Evolutionary conservation across 2,797 vertebrate species (phyloP).

Genomic region (Neostethus bicornis): DNA sequence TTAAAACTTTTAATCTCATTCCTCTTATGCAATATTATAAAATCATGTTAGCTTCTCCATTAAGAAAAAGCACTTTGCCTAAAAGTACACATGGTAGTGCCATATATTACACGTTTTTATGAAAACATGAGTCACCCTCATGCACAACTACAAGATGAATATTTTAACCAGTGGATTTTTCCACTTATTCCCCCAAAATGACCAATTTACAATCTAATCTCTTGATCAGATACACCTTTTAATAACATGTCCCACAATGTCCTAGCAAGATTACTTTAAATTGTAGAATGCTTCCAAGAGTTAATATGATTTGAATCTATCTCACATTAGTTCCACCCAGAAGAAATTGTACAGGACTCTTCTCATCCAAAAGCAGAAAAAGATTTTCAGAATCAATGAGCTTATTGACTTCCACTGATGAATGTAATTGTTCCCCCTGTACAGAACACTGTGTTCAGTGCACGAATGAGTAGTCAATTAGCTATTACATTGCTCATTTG

Average conservation of each 20-base stretch:
- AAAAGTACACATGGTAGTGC: conserved; percentile 32
- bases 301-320: conserved; percentile 43
- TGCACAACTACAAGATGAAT: conserved; percentile 27
- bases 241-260: conserved; percentile 44
- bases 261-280: conserved; percentile 61
- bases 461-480: conserved; percentile 68
- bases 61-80: conserved; percentile 27
- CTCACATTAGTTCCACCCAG: conserved; percentile 52
- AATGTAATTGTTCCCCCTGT: conserved; percentile 44
- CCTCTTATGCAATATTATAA: conserved; percentile 15
- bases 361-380: conserved; percentile 38
- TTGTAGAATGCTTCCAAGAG: conserved; percentile 50
- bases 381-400: conserved; percentile 51
- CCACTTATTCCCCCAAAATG: conserved; percentile 49
- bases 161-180: conserved; percentile 43
- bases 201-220: conserved; percentile 59
- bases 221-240: conserved; percentile 57
- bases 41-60: conserved; percentile 17
- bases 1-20: conserved; percentile 21
- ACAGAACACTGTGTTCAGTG: conserved; percentile 64
- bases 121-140: conserved; percentile 36
- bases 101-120: conserved; percentile 34
- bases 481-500: conserved; percentile 60
- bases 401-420: conserved; percentile 44
- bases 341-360: conserved; percentile 47